Evolutionary conservation across 23 tunicate genomes (phyloP).

Genomic region (Trididemnum clinides): DNA sequence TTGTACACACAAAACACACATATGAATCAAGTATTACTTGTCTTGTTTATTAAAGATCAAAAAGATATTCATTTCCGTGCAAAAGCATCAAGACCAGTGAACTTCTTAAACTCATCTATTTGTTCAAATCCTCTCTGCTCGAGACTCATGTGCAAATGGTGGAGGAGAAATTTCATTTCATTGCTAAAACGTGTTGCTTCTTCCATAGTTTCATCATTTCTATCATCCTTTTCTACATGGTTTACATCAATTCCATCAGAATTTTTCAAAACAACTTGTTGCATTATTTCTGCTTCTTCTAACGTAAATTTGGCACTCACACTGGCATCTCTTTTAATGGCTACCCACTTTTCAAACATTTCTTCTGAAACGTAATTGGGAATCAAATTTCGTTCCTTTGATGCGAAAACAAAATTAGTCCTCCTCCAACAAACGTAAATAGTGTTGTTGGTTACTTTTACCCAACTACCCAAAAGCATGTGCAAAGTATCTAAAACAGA

Average conservation of each 20-base stretch:
- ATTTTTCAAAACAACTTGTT: too few relatives aligned
- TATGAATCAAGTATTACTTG: too few relatives aligned
- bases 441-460: neutral
- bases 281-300: too few relatives aligned
- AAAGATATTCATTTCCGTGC: too few relatives aligned
- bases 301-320: neutral
- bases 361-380: neutral
- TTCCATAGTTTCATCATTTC: slow-evolving; percentile 7
- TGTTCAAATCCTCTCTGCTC: too few relatives aligned
- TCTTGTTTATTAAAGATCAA: too few relatives aligned
- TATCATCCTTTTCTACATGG: neutral
- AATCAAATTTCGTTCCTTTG: neutral
- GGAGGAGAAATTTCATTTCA: neutral
- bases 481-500: neutral
- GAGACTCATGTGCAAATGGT: slow-evolving; percentile 6
- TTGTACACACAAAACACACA: too few relatives aligned
- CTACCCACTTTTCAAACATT: too few relatives aligned
- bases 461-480: neutral
- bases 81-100: neutral
- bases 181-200: slow-evolving; percentile 17
- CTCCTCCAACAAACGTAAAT: neutral
- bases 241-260: neutral
- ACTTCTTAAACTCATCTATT: slow-evolving; percentile 1
- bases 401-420: neutral
- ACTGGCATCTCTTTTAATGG: neutral